phyloP scores from a whole-genome alignment of 2,888 invertebrate genomes.

The Morpho helenor region DNA sequence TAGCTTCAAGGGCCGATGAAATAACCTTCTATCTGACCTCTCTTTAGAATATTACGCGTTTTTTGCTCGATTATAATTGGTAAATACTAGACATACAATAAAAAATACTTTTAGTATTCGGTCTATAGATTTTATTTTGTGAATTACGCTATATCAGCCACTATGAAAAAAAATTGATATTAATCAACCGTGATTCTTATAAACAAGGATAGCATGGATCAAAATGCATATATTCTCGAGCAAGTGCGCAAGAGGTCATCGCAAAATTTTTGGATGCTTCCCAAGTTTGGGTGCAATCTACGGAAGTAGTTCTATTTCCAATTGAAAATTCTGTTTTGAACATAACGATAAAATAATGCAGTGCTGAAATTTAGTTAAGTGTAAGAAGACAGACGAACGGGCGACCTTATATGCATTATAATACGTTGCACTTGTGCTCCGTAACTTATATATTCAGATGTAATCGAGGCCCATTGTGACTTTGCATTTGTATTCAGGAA shows the following conservation, averaged over 20 bases:
- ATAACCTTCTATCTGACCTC: too few species aligned
- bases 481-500: conserved; percentile 34
- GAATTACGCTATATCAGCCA: too few species aligned
- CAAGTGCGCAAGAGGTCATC: neutral
- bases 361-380: neutral
- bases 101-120: too few species aligned
- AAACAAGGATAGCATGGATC: too few species aligned
- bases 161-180: too few species aligned
- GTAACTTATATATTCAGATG: conserved; percentile 45
- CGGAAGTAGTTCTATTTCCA: neutral
- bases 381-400: neutral
- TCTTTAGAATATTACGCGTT: too few species aligned
- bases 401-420: conserved; percentile 37
- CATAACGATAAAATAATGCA: conserved; percentile 3
- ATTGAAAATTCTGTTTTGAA: conserved; percentile 1
- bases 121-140: too few species aligned
- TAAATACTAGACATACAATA: too few species aligned
- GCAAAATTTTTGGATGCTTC: neutral
- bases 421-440: conserved; percentile 45
- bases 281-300: neutral
- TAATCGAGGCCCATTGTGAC: conserved; percentile 46
- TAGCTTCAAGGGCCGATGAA: too few species aligned
- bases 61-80: too few species aligned
- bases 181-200: too few species aligned
- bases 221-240: too few species aligned